Evolutionary conservation across 2,888 invertebrate species (phyloP), one percentile per base, ranked within the genome.

Genomic region (Ophonus ardosiacus): DNA sequence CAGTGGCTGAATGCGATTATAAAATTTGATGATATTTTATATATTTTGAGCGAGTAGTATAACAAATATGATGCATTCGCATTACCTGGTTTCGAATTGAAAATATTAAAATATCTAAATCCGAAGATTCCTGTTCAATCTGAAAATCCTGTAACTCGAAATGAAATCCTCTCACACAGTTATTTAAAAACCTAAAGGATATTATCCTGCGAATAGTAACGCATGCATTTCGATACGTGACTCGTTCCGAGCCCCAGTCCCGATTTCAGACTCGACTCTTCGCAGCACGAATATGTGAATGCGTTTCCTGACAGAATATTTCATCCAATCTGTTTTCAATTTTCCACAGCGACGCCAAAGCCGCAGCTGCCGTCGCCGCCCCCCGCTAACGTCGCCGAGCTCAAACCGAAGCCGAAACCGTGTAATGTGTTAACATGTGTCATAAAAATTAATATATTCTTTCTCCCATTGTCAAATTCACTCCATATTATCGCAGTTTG

Each of bases 281-380:
- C 31, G 56, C 56, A 56, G 56, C 59, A 15, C 63, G 63, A 24
- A 65, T 59, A 59, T 65, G 21, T 31, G 68, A 68, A 68, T 68
- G 56, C 79, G 59, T 79, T 79, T 61, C 38, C 61, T 79, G 79
- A 59, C 79, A 79, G 79, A 59, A 79, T 79, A 79, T 79, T 79
- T 79, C 79, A 79, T 80, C 43, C 80, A 80, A 57, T 80, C 80
- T 40, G 80, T 80, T 80, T 80, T 80, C 80, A 80, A 80, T 80
- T 80, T 61, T 80, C 59, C 80, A 80, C 17, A 61, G 40, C 61
- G 63, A 61, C 63, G 38, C 38, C 79, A 15, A 13, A 51, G 43
- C 43, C 59, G 79, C 21, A 51, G 43, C 31, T 31, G 31, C 31
- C 38, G 18, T 40, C 18, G 80, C 40, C 61, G 59, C 59, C 38